Evolutionary conservation across 2,888 invertebrate species (phyloP).

Genomic region (Watsonalla cultraria): DNA sequence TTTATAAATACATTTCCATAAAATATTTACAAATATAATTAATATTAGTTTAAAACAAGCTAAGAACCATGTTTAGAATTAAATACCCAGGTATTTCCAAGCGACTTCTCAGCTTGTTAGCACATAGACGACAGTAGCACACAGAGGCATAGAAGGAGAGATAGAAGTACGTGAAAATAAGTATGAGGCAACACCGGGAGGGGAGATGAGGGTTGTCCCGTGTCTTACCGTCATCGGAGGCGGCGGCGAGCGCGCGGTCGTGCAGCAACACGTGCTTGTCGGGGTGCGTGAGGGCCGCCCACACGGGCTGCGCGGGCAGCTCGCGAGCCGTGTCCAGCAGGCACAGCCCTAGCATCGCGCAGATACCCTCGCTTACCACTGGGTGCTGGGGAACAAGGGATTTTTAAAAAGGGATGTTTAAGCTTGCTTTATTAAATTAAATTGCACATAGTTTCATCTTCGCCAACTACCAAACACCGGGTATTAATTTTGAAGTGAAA

Average conservation of each 20-base stretch:
- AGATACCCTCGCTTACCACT: constrained; percentile 59
- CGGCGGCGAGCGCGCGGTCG: constrained; percentile 87
- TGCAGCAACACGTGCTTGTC: constrained; percentile 90
- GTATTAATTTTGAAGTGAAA: too few species aligned
- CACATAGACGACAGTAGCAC: background rate
- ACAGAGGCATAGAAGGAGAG: too few species aligned
- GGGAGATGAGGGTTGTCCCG: too few species aligned
- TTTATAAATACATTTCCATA: too few species aligned
- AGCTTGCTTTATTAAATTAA: too few species aligned
- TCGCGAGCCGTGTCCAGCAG: constrained; percentile 36
- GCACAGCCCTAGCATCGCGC: constrained; percentile 52
- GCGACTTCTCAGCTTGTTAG: background rate
- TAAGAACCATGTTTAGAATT: background rate
- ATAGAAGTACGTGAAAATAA: too few species aligned
- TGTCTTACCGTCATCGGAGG: constrained; percentile 81
- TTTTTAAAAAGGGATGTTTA: background rate
- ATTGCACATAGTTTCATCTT: too few species aligned
- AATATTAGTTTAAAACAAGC: background rate
- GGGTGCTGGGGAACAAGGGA: constrained; percentile 32
- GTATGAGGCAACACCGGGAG: too few species aligned
- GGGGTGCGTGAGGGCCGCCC: constrained; percentile 85
- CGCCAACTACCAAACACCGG: too few species aligned
- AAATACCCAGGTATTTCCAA: too few species aligned
- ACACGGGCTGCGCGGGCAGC: constrained; percentile 67
- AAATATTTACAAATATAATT: background rate